Conservation (phyloP, 2,797 vertebrate genomes). For the Tenualosa ilisha region DNA sequence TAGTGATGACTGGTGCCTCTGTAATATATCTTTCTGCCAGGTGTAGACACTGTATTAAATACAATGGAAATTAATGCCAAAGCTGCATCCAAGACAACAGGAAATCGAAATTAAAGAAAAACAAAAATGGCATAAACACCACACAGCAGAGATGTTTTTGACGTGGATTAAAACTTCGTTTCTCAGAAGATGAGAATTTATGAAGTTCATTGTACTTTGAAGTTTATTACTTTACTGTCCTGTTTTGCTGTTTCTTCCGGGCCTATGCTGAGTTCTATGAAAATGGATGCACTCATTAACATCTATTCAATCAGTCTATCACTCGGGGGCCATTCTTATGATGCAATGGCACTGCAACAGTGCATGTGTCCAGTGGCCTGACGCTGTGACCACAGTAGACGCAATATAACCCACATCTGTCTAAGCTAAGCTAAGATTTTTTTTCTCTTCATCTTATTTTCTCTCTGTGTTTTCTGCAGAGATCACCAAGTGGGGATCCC, state of each 20-base stretch:
- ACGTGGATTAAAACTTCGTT: background rate
- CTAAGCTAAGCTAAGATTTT: background rate
- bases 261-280: background rate
- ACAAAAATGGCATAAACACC: no score
- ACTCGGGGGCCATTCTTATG: background rate
- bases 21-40: no score
- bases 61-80: no score
- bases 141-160: no score
- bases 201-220: background rate
- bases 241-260: background rate
- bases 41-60: no score
- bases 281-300: background rate
- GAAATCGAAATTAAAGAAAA: no score
- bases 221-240: background rate
- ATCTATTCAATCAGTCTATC: conserved; percentile 3
- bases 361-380: background rate
- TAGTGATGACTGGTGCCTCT: no score
- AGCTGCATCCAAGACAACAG: no score
- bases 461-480: background rate
- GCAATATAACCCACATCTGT: background rate
- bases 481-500: background rate
- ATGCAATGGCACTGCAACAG: conserved; percentile 1
- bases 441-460: background rate
- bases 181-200: conserved; percentile 7
- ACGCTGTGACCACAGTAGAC: background rate